A percentile compares a stretch with the other conserved stretches of the same genome.
Conservation (phyloP, 2,888 invertebrate genomes). For the Nemotelus nigrinus region DNA sequence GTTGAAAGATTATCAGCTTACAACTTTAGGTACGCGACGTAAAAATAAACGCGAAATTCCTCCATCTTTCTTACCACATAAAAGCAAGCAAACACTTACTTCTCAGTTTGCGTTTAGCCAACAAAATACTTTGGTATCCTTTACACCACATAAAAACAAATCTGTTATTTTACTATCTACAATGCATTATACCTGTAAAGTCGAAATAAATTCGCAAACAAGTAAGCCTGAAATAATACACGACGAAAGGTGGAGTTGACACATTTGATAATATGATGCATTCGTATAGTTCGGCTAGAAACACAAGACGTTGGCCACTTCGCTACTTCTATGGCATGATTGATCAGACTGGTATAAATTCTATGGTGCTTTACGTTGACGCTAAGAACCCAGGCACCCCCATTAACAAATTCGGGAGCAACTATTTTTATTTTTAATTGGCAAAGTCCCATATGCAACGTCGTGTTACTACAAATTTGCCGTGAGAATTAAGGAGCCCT, state of each 20-base stretch:
- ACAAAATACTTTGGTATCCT: conserved; percentile 1
- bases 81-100: conserved; percentile 26
- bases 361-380: conserved; percentile 13
- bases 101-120: conserved; percentile 31
- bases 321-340: conserved; percentile 14
- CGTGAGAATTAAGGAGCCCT: conserved; percentile 8
- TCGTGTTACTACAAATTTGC: conserved; percentile 7
- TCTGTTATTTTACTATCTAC: conserved; percentile 4
- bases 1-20: conserved; percentile 54
- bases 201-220: conserved; percentile 2
- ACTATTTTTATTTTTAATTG: conserved; percentile 2
- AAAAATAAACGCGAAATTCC: conserved; percentile 49
- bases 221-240: neutral
- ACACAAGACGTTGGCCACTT: conserved; percentile 12
- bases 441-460: conserved; percentile 20
- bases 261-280: conserved; percentile 9
- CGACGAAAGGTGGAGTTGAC: neutral
- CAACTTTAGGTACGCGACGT: conserved; percentile 48
- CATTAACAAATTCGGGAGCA: conserved; percentile 12
- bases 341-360: conserved; percentile 16
- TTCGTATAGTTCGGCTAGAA: conserved; percentile 33
- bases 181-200: neutral
- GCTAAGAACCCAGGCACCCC: neutral
- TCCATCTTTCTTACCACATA: conserved; percentile 30
- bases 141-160: conserved; percentile 13